These are phyloP conservation scores for Leptopterna dolabrata DNA, from an alignment of 2,888 invertebrate species.

Conservation along the genomic window DNA sequence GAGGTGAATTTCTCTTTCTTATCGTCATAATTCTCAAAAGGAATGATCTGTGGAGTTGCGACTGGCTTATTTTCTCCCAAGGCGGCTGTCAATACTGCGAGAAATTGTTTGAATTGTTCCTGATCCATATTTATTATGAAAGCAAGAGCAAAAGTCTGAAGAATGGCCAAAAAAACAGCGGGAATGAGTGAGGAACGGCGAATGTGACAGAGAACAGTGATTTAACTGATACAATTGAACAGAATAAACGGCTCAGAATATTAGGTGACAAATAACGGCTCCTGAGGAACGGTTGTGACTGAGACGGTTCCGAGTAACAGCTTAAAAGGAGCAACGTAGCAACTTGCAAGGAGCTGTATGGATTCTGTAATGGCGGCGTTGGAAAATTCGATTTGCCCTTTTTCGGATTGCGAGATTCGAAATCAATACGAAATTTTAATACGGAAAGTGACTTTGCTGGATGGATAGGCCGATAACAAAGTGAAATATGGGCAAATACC, in stretches of 20 bases:
- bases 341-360: neutral
- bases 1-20: conserved; percentile 12
- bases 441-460: neutral
- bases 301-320: neutral
- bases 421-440: neutral
- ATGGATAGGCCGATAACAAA: neutral
- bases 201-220: neutral
- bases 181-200: neutral
- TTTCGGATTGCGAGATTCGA: neutral
- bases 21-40: neutral
- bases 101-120: neutral
- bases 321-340: neutral
- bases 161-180: neutral
- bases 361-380: neutral
- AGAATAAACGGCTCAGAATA: neutral
- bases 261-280: neutral
- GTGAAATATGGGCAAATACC: neutral
- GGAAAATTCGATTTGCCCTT: neutral
- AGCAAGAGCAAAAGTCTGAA: neutral
- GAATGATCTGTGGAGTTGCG: neutral
- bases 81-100: neutral
- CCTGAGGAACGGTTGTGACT: neutral
- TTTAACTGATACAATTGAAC: neutral
- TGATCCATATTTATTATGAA: neutral
- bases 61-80: neutral